These are phyloP conservation scores for Phallusia fumigata DNA, from an alignment of 23 tunicate species.

Conservation along the genomic window DNA sequence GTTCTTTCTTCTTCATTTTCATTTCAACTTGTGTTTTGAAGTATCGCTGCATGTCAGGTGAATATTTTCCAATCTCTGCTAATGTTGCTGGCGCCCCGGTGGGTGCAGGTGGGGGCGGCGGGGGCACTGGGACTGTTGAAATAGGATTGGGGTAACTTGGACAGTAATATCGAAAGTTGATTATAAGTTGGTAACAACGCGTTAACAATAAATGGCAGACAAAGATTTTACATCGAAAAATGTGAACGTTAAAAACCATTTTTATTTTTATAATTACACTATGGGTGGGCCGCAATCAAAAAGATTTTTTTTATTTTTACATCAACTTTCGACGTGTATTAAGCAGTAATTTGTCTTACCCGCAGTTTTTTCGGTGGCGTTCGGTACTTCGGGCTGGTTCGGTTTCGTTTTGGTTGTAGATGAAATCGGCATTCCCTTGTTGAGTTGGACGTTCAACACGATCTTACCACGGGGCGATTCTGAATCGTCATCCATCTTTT, in stretches of 20 bases:
- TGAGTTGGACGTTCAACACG: conserved; percentile 59
- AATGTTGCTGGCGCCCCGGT: background rate
- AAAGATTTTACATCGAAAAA: no score
- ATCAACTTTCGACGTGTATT: no score
- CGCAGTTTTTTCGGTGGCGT: background rate
- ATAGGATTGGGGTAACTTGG: no score
- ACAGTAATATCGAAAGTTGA: no score
- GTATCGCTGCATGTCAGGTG: conserved; percentile 43
- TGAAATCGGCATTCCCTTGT: conserved; percentile 70
- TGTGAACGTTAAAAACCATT: no score
- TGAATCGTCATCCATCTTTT: conserved; percentile 55
- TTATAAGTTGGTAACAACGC: no score
- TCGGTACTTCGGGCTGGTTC: conserved; percentile 28
- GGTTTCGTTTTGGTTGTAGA: conserved; percentile 73
- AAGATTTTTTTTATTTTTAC: no score
- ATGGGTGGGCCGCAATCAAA: no score
- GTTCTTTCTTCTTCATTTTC: conserved; percentile 45
- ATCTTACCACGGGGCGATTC: conserved; percentile 47
- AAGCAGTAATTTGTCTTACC: background rate
- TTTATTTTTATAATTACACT: no score
- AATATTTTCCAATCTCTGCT: conserved; percentile 14
- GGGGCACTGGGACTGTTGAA: no score
- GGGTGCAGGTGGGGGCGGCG: background rate
- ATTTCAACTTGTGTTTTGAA: conserved; percentile 30
- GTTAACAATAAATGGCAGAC: no score